Evolutionary conservation across 2,113 vertebrate genomes (phyloP), one percentile per base, ranked within the genome.

Genomic region (Phrynosoma blainvillii): DNA sequence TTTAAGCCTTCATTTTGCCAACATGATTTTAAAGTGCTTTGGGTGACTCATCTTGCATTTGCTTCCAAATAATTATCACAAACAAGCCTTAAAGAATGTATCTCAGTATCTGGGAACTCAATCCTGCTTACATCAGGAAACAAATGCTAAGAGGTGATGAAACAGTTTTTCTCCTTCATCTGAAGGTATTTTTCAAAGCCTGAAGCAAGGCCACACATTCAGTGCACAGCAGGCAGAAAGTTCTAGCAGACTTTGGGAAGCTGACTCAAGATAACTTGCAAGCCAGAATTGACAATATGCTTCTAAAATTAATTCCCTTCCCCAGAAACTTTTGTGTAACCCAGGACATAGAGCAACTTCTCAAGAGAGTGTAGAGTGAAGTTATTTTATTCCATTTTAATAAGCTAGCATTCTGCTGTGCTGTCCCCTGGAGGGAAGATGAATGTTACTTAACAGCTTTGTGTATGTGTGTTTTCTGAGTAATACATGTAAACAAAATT

Each of bases 301-400:
- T 93, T 89, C 84, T n/a, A 74, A 23, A 90, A 79, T 75, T 85
- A 16, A 71, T 47, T 80, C 91, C 84, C 25, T 36, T n/a, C 87
- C 88, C 10, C 25, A 27, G 73, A 47, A 91, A 30, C 3, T 1
- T 9, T 32, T 20, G 11, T 47, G n/a, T 74, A 71, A 86, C 59
- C 16, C 14, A 59, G 20, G 12, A 0, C 80, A 40, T 18, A 78
- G 36, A 88, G 65, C 3, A 91, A 16, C 10, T 79, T 32, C 10
- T 47, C 27, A 79, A 21, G 10, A 84, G 14, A 1, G 3, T 9
- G 42, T 66, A 84, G 62, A 70, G 62, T 71, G 12, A 5, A 88
- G 4, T 11, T 83, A 47, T 79, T 91, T 66, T 82, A 89, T 82
- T 89, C 87, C 8, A 54, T 36, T 84, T 76, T 87, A 59, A 85